These are phyloP conservation scores for Drosophila eugracilis DNA, from an alignment of 1,140 invertebrate genomes.

Conservation along the genomic window DNA sequence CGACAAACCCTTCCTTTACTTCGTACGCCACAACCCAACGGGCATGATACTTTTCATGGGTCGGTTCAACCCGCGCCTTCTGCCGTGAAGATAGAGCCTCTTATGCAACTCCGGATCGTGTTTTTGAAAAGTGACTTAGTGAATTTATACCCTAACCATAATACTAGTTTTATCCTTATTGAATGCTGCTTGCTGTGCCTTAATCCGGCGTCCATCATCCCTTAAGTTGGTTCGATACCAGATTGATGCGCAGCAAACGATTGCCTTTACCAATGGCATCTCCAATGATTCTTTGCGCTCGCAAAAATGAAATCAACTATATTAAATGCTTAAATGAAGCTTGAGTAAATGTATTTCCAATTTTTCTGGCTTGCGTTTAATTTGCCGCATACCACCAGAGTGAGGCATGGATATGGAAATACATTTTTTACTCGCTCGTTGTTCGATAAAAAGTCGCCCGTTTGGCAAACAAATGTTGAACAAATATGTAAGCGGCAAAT, in stretches of 20 bases:
- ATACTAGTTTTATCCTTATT: constrained; percentile 66
- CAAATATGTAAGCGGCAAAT: constrained; percentile 29
- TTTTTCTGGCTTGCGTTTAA: constrained; percentile 55
- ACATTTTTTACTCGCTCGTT: constrained; percentile 23
- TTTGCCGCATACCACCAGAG: constrained; percentile 28
- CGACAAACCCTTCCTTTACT: constrained; percentile 93
- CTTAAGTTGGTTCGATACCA: constrained; percentile 41
- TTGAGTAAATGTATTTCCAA: constrained; percentile 48
- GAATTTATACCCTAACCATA: constrained; percentile 56
- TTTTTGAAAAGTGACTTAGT: constrained; percentile 48
- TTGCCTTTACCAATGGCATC: constrained; percentile 15
- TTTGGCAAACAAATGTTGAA: constrained; percentile 38
- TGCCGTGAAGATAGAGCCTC: constrained; percentile 85
- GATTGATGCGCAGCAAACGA: constrained; percentile 75
- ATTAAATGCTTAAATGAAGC: constrained; percentile 45
- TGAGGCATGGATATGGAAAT: neutral
- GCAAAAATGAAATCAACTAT: constrained; percentile 33
- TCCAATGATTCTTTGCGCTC: constrained; percentile 18
- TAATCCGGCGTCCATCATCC: constrained; percentile 66
- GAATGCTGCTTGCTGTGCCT: constrained; percentile 65
- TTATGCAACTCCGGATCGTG: neutral
- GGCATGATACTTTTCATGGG: constrained; percentile 94
- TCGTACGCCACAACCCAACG: constrained; percentile 94
- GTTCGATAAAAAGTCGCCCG: constrained; percentile 21
- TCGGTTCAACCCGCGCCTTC: constrained; percentile 92